Conservation (phyloP, 2,888 invertebrate species). For the Perithous albicinctus region DNA sequence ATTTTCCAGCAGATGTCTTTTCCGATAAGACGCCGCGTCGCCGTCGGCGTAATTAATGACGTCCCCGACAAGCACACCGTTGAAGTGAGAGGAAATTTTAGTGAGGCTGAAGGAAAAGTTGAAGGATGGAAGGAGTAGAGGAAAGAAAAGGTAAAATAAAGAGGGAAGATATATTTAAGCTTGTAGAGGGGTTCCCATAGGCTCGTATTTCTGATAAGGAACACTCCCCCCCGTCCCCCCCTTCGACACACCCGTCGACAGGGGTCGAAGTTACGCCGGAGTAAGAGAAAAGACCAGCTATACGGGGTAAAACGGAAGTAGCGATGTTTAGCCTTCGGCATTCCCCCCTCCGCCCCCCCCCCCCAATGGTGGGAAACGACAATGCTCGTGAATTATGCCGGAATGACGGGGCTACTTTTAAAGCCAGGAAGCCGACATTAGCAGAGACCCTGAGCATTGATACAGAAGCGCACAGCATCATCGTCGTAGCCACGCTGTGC, state of each 20-base stretch:
- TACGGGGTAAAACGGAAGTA: conserved; percentile 57
- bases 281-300: conserved; percentile 37
- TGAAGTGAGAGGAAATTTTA: conserved; percentile 51
- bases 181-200: conserved; percentile 46
- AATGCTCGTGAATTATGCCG: conserved; percentile 84
- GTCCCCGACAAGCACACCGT: conserved; percentile 65
- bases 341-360: too few relatives aligned
- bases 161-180: conserved; percentile 58
- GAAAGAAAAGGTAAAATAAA: conserved; percentile 27
- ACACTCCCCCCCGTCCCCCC: too few relatives aligned
- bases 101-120: conserved; percentile 63
- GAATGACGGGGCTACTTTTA: conserved; percentile 84
- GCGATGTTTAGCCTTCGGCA: conserved; percentile 44
- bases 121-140: conserved; percentile 34
- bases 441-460: conserved; percentile 80
- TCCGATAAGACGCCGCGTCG: conserved; percentile 82
- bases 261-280: conserved; percentile 31
- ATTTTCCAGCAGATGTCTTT: conserved; percentile 84
- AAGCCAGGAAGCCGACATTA: conserved; percentile 84
- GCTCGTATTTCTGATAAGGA: conserved; percentile 71
- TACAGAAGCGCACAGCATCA: conserved; percentile 74
- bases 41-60: conserved; percentile 83
- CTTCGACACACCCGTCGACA: conserved; percentile 50
- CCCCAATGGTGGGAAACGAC: conserved; percentile 78
- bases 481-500: conserved; percentile 63